phyloP scores from a whole-genome alignment of 2,113 vertebrate genomes.

The Scartelaos histophorus region DNA sequence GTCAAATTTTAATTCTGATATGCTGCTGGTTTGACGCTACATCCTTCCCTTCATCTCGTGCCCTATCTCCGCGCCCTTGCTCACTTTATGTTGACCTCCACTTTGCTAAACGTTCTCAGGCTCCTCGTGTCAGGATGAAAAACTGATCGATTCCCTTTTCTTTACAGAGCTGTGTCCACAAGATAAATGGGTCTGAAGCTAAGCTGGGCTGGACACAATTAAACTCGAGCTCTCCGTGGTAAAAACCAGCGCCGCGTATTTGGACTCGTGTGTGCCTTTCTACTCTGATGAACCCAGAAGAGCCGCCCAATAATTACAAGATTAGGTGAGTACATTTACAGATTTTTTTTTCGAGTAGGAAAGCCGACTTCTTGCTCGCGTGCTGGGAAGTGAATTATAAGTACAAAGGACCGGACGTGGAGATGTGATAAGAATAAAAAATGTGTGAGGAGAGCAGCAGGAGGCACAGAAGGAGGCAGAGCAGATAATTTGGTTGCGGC shows the following conservation, averaged over 20 bases:
- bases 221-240: constrained; percentile 13
- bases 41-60: background rate
- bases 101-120: constrained; percentile 19
- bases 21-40: background rate
- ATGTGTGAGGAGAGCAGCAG: constrained; percentile 16
- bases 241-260: constrained; percentile 12
- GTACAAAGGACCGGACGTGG: constrained; percentile 11
- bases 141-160: constrained; percentile 39
- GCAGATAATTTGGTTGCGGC: constrained; percentile 6
- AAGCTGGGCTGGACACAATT: constrained; percentile 26
- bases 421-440: constrained; percentile 22
- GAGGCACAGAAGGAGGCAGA: constrained; percentile 17
- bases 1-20: background rate
- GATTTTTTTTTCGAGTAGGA: constrained; percentile 12
- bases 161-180: constrained; percentile 26
- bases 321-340: constrained; percentile 15
- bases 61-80: background rate
- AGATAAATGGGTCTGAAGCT: constrained; percentile 35
- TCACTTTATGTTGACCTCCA: background rate
- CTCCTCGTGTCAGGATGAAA: constrained; percentile 19
- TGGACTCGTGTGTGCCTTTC: background rate
- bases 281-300: constrained; percentile 21
- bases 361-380: background rate
- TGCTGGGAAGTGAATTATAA: background rate
- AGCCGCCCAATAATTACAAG: constrained; percentile 22